Conservation (phyloP, 2,113 vertebrate species). For the Gopherus evgoodei region DNA sequence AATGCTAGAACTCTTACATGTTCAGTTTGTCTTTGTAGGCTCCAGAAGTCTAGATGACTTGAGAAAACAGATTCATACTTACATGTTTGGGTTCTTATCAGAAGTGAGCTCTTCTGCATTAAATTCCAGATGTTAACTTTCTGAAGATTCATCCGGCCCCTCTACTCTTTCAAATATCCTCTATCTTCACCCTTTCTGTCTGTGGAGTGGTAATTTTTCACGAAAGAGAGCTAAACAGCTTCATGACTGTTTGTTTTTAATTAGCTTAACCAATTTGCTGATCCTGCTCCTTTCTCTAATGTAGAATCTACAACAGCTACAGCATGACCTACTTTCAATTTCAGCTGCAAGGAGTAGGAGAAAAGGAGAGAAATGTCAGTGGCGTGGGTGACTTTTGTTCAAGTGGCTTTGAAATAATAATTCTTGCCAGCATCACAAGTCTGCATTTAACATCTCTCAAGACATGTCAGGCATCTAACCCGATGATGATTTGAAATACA, state of each 20-base stretch:
- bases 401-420: conserved; percentile 2
- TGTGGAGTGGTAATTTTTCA: conserved; percentile 16
- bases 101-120: not conserved
- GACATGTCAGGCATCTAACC: not conserved
- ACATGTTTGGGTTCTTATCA: not conserved
- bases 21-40: not conserved
- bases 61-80: not conserved
- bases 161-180: not conserved
- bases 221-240: conserved; percentile 1
- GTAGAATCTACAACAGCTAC: conserved; percentile 23
- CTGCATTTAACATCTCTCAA: not conserved
- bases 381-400: not conserved
- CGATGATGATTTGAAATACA: not conserved
- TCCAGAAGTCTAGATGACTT: not conserved
- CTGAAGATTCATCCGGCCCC: not conserved
- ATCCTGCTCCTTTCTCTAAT: conserved; percentile 37
- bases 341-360: not conserved
- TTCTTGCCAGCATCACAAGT: not conserved
- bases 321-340: conserved; percentile 51
- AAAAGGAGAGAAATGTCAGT: conserved; percentile 22
- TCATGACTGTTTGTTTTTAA: conserved; percentile 39
- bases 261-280: conserved; percentile 52
- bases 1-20: not conserved
- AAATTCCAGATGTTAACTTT: not conserved
- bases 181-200: not conserved